Conservation (phyloP, 2,113 vertebrate genomes). For the Clarias magur region DNA sequence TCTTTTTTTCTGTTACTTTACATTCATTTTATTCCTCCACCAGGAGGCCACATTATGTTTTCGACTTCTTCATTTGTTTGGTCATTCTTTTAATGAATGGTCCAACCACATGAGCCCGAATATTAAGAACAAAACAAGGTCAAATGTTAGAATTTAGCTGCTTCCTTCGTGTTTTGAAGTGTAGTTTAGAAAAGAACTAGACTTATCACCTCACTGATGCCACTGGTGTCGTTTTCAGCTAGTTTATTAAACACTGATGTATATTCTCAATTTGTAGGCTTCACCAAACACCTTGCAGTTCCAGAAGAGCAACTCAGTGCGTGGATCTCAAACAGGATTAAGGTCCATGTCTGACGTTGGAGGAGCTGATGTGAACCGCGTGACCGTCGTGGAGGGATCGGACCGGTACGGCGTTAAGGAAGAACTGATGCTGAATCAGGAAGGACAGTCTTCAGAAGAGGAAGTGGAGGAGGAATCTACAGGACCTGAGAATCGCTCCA, state of each 20-base stretch:
- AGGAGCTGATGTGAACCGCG: neutral
- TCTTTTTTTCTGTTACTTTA: no score
- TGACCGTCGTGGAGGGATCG: neutral
- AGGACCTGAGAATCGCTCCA: conserved; percentile 63
- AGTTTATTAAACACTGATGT: neutral
- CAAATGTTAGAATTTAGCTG: neutral
- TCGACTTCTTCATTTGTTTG: neutral
- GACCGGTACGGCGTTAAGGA: neutral
- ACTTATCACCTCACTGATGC: neutral
- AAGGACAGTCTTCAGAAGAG: conserved; percentile 81
- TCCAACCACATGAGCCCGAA: no score
- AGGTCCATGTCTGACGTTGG: neutral
- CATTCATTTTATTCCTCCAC: neutral
- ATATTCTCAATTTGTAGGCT: neutral
- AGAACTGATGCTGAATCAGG: conserved; percentile 3
- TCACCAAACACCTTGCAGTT: neutral
- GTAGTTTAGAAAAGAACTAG: neutral
- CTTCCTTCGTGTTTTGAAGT: neutral
- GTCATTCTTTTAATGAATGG: no score
- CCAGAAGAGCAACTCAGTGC: neutral
- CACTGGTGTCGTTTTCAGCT: neutral
- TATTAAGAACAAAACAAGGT: neutral
- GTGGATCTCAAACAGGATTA: no score
- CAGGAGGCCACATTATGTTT: neutral
- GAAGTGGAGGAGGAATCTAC: conserved; percentile 54